Evolutionary conservation across 1,140 invertebrate genomes (phyloP), one percentile per base, ranked within the genome.

Genomic region (Belonocnema kinseyi): DNA sequence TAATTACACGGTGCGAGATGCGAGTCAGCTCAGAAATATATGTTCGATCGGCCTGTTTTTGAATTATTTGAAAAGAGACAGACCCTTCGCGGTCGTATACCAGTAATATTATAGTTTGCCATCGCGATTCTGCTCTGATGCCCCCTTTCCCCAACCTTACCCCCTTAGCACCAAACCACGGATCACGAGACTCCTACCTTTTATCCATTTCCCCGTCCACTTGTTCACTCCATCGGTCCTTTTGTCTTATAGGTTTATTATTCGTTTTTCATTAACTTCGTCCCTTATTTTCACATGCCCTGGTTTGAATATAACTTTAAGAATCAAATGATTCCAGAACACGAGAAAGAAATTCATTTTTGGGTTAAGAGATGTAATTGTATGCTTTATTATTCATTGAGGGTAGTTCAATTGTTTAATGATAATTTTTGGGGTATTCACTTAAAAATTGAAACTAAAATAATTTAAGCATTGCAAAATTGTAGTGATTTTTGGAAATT

Each of bases 21-120:
- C 86, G 85, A 87, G 87, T 81, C 85, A 83, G 87, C 85, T 85
- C 87, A 90, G 89, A 89, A 90, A 91, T 91, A 91, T 91, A 91
- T 91, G 89, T 91, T 91, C 90, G 89, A 91, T 91, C 90, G 90
- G 89, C 86, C 86, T 85, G 87, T 90, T 90, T 91, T 91, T 91
- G 89, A 91, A 91, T 91, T 91, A 91, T 91, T 91, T 91, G 90
- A 91, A 91, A 91, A 91, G 90, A 91, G 90, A 91, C 89, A 89
- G 90, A 86, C 85, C 88, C 86, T 78, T 80, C 80, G 79, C 78
- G 80, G 79, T 86, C 83, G 82, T 81, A 85, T 87, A 86, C 85
- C 80, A 83, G 83, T 87, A 88, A 90, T 90, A 91, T 91, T 91
- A 90, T 90, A 89, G 88, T 86, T 83, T 73, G 83, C 80, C 90